These are phyloP conservation scores for Acronicta alni DNA, from an alignment of 2,888 invertebrate species.

Conservation along the genomic window DNA sequence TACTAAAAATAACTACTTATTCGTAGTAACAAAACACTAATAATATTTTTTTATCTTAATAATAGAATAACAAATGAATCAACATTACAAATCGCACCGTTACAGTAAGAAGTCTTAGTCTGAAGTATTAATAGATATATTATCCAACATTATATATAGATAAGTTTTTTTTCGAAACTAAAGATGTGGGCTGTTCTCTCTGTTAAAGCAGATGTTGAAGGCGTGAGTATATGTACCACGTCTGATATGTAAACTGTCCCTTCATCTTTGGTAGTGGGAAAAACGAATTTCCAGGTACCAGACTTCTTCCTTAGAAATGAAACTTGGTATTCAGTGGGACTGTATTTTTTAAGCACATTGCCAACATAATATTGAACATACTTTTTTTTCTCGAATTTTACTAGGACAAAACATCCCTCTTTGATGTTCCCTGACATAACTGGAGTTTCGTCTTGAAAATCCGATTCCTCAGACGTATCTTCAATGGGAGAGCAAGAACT, in stretches of 20 bases:
- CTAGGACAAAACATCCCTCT: constrained; percentile 5
- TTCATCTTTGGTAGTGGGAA: constrained; percentile 6
- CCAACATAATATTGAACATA: constrained; percentile 16
- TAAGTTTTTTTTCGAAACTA: neutral
- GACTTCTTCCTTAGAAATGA: constrained; percentile 25
- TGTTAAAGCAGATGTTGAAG: neutral
- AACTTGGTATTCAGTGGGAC: constrained; percentile 18
- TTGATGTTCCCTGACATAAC: constrained; percentile 2
- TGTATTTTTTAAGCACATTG: constrained; percentile 17
- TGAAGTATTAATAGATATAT: too few species aligned
- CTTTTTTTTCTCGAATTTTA: constrained; percentile 20
- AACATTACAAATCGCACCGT: too few species aligned
- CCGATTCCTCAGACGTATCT: constrained; percentile 3
- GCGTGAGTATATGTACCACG: neutral
- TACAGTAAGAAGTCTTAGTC: too few species aligned
- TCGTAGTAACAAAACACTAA: too few species aligned
- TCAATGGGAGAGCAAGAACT: constrained; percentile 23
- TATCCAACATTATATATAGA: constrained; percentile 1
- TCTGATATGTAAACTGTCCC: constrained; percentile 7
- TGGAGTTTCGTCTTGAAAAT: constrained; percentile 1
- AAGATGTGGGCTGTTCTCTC: neutral
- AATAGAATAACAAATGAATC: too few species aligned
- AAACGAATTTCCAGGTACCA: constrained; percentile 14
- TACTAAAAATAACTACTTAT: too few species aligned
- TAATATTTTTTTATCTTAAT: too few species aligned